A percentile compares a stretch with the other conserved stretches of the same genome.
phyloP scores from a whole-genome alignment of 1,140 invertebrate genomes.

The Armadillidium nasatum region DNA sequence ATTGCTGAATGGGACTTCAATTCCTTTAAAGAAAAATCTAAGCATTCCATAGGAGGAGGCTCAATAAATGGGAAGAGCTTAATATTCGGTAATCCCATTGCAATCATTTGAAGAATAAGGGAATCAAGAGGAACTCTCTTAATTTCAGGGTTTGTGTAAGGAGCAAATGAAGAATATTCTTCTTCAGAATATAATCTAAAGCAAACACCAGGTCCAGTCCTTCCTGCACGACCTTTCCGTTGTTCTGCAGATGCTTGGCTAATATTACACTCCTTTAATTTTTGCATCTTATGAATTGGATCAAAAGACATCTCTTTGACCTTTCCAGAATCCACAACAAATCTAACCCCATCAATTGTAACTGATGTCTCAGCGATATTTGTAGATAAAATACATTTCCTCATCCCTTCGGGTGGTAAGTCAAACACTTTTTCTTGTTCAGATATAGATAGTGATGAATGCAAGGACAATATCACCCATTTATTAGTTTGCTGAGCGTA shows the following conservation, averaged over 20 bases:
- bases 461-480: slow-evolving; percentile 93
- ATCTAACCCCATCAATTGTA: slow-evolving; percentile 96
- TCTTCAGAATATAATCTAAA: slow-evolving; percentile 84
- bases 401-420: slow-evolving; percentile 84
- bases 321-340: slow-evolving; percentile 95
- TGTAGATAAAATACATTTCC: slow-evolving; percentile 98
- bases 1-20: slow-evolving; percentile 66
- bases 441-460: slow-evolving; percentile 83
- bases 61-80: slow-evolving; percentile 94
- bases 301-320: slow-evolving; percentile 97
- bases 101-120: slow-evolving; percentile 87
- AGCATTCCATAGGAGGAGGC: slow-evolving; percentile 66
- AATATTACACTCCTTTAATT: slow-evolving; percentile 91
- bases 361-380: slow-evolving; percentile 99
- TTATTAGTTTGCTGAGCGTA: slow-evolving; percentile 71
- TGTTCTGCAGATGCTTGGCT: slow-evolving; percentile 96
- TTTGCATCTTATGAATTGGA: slow-evolving; percentile 77
- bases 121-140: slow-evolving; percentile 87
- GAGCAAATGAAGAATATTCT: slow-evolving; percentile 70
- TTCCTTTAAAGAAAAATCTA: slow-evolving; percentile 67
- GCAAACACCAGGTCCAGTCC: slow-evolving; percentile 63
- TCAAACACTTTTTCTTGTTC: slow-evolving; percentile 99
- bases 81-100: slow-evolving; percentile 86
- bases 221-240: slow-evolving; percentile 86
- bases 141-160: slow-evolving; percentile 83